Conservation (phyloP, 1,140 invertebrate genomes). For the Drosophila nasuta region DNA sequence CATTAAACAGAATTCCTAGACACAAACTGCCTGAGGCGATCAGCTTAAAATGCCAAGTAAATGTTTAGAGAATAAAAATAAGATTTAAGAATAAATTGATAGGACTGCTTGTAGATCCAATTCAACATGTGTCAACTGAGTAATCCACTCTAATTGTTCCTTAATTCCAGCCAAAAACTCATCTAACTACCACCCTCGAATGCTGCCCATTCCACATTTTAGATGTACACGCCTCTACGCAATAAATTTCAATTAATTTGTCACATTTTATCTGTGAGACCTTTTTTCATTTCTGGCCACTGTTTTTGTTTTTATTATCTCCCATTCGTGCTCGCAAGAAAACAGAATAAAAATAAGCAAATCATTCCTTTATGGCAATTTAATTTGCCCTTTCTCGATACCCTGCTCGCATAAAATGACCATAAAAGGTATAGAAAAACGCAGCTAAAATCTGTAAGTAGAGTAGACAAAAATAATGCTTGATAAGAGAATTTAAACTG, state of each 20-base stretch:
- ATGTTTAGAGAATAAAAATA: neutral
- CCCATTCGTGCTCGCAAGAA: slow-evolving; percentile 4
- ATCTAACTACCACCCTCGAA: slow-evolving; percentile 20
- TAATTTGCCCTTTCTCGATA: slow-evolving; percentile 59
- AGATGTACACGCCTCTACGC: slow-evolving; percentile 55
- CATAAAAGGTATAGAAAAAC: neutral
- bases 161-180: slow-evolving; percentile 53
- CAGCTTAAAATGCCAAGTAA: neutral
- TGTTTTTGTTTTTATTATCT: slow-evolving; percentile 51
- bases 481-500: neutral
- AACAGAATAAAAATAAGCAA: slow-evolving; percentile 50
- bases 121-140: slow-evolving; percentile 34
- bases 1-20: slow-evolving; percentile 18
- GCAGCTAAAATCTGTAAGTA: neutral
- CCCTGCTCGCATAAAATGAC: slow-evolving; percentile 7
- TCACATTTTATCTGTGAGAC: slow-evolving; percentile 68
- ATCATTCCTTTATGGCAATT: slow-evolving; percentile 75
- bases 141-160: slow-evolving; percentile 73
- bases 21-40: slow-evolving; percentile 6
- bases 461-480: too few relatives aligned
- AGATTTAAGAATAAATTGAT: neutral
- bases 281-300: slow-evolving; percentile 46
- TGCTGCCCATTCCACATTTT: neutral
- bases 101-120: slow-evolving; percentile 22
- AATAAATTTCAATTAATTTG: slow-evolving; percentile 81